Conservation (phyloP, 2,888 invertebrate genomes). For the Tetragnatha montana region DNA sequence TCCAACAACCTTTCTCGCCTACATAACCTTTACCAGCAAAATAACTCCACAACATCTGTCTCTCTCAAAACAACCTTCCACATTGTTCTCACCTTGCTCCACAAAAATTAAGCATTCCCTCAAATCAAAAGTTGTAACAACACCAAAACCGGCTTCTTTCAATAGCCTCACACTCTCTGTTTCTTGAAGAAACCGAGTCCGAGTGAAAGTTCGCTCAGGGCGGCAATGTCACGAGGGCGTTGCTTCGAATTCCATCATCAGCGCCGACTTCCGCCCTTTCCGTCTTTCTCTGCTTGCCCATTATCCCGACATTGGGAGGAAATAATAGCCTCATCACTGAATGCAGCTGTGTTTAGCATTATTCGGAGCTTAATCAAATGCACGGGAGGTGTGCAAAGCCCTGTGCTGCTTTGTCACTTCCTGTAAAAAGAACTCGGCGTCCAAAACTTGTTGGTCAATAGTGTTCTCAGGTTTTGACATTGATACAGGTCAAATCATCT, state of each 20-base stretch:
- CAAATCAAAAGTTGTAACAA: not conserved
- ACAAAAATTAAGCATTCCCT: too few relatives aligned
- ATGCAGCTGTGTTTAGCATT: not conserved
- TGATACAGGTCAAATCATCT: too few relatives aligned
- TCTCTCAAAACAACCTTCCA: too few relatives aligned
- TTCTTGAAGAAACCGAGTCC: not conserved
- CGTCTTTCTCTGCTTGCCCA: not conserved
- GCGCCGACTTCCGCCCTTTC: conserved; percentile 9
- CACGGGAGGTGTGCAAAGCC: not conserved
- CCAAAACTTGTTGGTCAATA: too few relatives aligned
- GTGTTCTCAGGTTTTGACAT: too few relatives aligned
- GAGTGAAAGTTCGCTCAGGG: conserved; percentile 8
- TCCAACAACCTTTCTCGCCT: too few relatives aligned
- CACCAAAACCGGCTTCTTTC: not conserved
- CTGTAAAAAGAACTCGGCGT: not conserved
- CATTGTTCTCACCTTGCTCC: too few relatives aligned
- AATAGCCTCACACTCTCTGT: not conserved
- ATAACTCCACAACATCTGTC: too few relatives aligned
- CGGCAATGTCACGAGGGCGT: conserved; percentile 24
- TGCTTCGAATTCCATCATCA: not conserved
- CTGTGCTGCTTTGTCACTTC: not conserved
- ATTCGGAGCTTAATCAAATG: not conserved
- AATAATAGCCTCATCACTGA: not conserved
- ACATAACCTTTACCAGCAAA: too few relatives aligned
- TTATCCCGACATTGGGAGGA: not conserved